A percentile compares a stretch with the other conserved stretches of the same genome.
phyloP scores from a whole-genome alignment of 2,888 invertebrate species.

The Hipparchia semele region DNA sequence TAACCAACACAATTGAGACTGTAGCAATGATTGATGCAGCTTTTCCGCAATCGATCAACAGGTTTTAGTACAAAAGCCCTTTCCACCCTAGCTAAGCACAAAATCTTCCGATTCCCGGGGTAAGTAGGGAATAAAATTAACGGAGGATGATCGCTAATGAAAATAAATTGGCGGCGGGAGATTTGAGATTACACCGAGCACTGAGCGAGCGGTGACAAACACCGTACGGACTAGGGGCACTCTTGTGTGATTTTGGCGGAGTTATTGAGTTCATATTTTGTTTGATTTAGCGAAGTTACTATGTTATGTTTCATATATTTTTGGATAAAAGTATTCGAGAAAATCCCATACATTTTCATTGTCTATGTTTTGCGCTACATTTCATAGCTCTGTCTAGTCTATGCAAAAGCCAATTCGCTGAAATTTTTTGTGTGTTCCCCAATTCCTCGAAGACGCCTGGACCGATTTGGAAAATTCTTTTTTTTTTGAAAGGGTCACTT shows the following conservation, averaged over 20 bases:
- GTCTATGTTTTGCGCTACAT: too few species aligned
- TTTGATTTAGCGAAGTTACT: too few species aligned
- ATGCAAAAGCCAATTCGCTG: too few species aligned
- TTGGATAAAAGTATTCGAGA: neutral
- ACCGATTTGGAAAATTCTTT: too few species aligned
- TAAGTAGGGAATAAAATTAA: slow-evolving; percentile 86
- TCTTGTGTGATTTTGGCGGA: slow-evolving; percentile 11
- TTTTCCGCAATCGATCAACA: too few species aligned
- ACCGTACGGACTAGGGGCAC: slow-evolving; percentile 55
- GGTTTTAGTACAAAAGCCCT: slow-evolving; percentile 47
- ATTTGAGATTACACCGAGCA: slow-evolving; percentile 81
- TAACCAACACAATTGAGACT: too few species aligned
- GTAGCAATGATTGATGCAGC: too few species aligned
- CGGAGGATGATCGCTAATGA: slow-evolving; percentile 86
- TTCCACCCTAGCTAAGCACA: slow-evolving; percentile 50
- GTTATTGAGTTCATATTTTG: neutral
- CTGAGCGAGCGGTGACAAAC: slow-evolving; percentile 48
- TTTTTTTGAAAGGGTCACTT: too few species aligned
- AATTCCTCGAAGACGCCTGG: too few species aligned
- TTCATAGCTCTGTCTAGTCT: too few species aligned
- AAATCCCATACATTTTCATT: too few species aligned
- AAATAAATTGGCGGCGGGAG: slow-evolving; percentile 84
- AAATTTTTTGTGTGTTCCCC: too few species aligned
- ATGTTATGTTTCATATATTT: neutral
- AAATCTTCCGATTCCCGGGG: slow-evolving; percentile 71